phyloP scores from a whole-genome alignment of 2,113 vertebrate genomes.

The Tychaedon coryphoeus region DNA sequence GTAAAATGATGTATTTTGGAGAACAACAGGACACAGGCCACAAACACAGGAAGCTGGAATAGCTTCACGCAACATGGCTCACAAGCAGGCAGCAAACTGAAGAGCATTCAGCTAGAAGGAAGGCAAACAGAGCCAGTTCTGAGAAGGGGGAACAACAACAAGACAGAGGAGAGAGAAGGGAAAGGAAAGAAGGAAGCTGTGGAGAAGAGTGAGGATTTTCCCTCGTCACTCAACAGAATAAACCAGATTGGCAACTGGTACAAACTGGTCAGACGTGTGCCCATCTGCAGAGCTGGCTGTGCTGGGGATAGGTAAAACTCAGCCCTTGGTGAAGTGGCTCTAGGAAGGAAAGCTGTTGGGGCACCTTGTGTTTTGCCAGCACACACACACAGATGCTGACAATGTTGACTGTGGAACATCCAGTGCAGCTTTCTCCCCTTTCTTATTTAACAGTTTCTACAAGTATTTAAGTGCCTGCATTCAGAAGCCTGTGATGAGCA shows the following conservation, averaged over 20 bases:
- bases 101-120: background rate
- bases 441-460: background rate
- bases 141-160: background rate
- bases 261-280: background rate
- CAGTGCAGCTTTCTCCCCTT: background rate
- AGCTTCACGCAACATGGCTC: background rate
- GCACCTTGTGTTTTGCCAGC: background rate
- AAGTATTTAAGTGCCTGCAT: background rate
- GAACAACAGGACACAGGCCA: fast-evolving
- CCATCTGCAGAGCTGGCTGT: background rate
- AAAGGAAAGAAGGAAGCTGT: background rate
- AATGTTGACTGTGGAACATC: background rate
- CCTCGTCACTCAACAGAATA: background rate
- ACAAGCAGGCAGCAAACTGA: background rate
- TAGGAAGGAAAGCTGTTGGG: background rate
- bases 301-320: background rate
- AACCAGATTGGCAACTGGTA: background rate
- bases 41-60: background rate
- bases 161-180: background rate
- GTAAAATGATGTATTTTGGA: background rate
- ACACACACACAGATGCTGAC: background rate
- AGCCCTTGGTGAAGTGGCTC: background rate
- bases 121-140: background rate
- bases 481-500: background rate
- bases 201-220: background rate